These are phyloP conservation scores for Ochropleura plecta DNA, from an alignment of 2,888 invertebrate species.

Conservation along the genomic window DNA sequence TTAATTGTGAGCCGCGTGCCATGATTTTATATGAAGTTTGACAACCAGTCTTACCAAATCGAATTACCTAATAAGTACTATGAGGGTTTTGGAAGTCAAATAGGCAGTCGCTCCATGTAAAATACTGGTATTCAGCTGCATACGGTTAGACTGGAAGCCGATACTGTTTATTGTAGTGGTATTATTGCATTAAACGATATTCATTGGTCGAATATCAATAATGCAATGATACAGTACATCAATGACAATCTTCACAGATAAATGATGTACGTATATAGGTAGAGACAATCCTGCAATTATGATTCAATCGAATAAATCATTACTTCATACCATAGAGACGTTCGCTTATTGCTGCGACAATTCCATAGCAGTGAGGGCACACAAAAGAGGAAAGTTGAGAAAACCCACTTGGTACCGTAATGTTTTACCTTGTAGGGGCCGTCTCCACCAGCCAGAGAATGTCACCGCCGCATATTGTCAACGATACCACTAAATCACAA, in stretches of 20 bases:
- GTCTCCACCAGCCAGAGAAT: too few relatives aligned
- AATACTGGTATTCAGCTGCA: neutral
- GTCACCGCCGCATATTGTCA: too few relatives aligned
- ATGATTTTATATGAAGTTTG: neutral
- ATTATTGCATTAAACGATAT: neutral
- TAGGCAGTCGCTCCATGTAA: neutral
- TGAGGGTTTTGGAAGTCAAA: neutral
- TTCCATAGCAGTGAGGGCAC: neutral
- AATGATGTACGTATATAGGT: neutral
- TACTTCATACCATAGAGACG: slow-evolving; percentile 17
- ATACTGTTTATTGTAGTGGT: neutral
- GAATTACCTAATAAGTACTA: neutral
- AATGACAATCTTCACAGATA: neutral
- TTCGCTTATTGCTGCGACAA: slow-evolving; percentile 11
- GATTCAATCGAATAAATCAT: slow-evolving; percentile 33
- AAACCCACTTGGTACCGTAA: slow-evolving; percentile 5
- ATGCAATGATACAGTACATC: too few relatives aligned
- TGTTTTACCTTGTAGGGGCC: neutral
- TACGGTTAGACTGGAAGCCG: neutral
- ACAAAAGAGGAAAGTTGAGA: neutral
- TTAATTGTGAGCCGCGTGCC: neutral
- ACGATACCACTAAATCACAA: too few relatives aligned
- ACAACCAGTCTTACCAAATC: neutral
- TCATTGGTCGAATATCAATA: too few relatives aligned
- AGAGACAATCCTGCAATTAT: slow-evolving; percentile 29